phyloP scores from a whole-genome alignment of 2,888 invertebrate genomes.

The Venusia cambrica region DNA sequence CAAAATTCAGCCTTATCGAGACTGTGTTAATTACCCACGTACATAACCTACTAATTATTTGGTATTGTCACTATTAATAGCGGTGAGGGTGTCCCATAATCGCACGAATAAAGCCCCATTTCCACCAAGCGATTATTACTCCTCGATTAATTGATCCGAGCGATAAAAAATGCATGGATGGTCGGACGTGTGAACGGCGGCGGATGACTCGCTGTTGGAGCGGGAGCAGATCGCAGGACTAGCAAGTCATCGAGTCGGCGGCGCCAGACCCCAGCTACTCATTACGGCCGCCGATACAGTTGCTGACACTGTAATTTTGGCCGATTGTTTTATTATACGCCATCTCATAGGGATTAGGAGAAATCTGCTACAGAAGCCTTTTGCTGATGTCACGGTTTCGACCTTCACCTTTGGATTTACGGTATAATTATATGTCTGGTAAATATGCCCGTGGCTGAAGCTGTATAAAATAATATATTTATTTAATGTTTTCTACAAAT shows the following conservation, averaged over 20 bases:
- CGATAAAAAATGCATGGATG: constrained; percentile 15
- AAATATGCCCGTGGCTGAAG: too few relatives aligned
- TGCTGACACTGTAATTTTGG: constrained; percentile 53
- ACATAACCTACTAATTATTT: too few relatives aligned
- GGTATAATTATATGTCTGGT: constrained; percentile 1
- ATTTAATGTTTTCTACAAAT: too few relatives aligned
- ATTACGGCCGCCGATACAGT: constrained; percentile 62
- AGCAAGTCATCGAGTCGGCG: constrained; percentile 69
- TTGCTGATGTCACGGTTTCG: constrained; percentile 21
- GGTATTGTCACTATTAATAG: too few relatives aligned
- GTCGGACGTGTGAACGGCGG: constrained; percentile 44
- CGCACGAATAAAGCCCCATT: too few relatives aligned
- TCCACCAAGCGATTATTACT: neutral
- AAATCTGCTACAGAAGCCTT: constrained; percentile 21
- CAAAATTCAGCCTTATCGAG: too few relatives aligned
- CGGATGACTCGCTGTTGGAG: constrained; percentile 27
- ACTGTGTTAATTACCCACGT: too few relatives aligned
- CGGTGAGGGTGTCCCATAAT: too few relatives aligned
- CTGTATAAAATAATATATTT: too few relatives aligned
- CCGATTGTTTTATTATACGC: constrained; percentile 26
- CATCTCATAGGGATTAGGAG: constrained; percentile 22
- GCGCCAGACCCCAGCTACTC: constrained; percentile 58
- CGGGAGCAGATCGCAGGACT: constrained; percentile 58
- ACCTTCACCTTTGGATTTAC: constrained; percentile 20
- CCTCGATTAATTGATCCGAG: constrained; percentile 3